Percentiles rank a stretch among this genome's conserved stretches.
phyloP scores from a whole-genome alignment of 2,888 invertebrate genomes.

The Minunthozetes semirufus region DNA sequence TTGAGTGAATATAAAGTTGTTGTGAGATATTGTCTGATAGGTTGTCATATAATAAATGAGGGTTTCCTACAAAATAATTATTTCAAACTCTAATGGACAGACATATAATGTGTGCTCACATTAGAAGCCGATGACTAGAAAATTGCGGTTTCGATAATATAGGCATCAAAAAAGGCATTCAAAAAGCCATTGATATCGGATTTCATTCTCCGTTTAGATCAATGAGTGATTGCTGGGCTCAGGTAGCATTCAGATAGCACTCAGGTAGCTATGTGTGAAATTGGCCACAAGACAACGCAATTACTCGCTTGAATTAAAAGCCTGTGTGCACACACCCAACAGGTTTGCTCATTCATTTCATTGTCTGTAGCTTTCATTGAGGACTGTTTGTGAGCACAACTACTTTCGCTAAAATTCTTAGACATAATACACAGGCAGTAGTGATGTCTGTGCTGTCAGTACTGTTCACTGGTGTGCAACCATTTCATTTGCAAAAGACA shows the following conservation, averaged over 20 bases:
- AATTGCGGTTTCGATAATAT: slow-evolving; percentile 6
- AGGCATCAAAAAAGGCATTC: too few relatives aligned
- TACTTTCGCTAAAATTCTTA: not conserved
- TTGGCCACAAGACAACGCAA: slow-evolving; percentile 31
- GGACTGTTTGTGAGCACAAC: slow-evolving; percentile 9
- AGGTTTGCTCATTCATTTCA: slow-evolving; percentile 25
- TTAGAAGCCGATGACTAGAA: not conserved
- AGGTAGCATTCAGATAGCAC: not conserved
- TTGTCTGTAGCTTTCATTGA: slow-evolving; percentile 9
- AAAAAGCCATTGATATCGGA: slow-evolving; percentile 5
- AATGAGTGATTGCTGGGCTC: slow-evolving; percentile 10
- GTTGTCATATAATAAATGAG: not conserved
- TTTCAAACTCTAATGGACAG: not conserved
- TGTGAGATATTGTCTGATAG: slow-evolving; percentile 22
- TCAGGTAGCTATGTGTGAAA: slow-evolving; percentile 27
- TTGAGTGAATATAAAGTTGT: slow-evolving; percentile 6
- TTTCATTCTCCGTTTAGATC: not conserved
- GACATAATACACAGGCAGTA: too few relatives aligned
- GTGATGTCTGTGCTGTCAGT: not conserved
- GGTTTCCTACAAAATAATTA: not conserved
- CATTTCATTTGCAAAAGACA: slow-evolving; percentile 21
- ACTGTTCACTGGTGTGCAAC: slow-evolving; percentile 21
- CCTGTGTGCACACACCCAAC: slow-evolving; percentile 30
- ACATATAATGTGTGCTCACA: slow-evolving; percentile 11
- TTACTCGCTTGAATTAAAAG: slow-evolving; percentile 26